Conservation (phyloP, 2,113 vertebrate genomes). For the Calidris pygmaea region DNA sequence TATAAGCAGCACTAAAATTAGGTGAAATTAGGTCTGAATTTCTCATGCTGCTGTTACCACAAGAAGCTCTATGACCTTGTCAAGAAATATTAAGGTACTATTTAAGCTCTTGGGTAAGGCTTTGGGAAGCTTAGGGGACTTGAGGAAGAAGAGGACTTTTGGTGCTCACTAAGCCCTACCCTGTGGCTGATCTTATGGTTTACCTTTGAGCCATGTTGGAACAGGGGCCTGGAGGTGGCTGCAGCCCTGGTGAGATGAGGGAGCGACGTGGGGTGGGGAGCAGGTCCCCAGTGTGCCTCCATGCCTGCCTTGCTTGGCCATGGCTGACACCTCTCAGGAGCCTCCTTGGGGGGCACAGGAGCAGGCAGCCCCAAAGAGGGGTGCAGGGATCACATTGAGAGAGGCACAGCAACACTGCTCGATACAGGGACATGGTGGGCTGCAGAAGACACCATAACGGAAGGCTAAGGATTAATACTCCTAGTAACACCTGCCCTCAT, state of each 20-base stretch:
- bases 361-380: neutral
- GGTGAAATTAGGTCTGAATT: neutral
- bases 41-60: neutral
- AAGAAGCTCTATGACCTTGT: neutral
- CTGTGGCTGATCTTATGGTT: neutral
- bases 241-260: neutral
- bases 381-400: neutral
- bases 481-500: neutral
- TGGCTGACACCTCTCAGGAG: fast-evolving
- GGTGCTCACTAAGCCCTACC: neutral
- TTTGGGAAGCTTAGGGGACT: neutral
- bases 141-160: neutral
- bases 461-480: neutral
- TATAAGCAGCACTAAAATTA: neutral
- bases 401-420: neutral
- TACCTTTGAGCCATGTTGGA: neutral
- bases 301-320: neutral
- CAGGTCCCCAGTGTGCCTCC: neutral
- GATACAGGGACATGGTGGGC: neutral
- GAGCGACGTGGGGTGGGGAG: fast-evolving
- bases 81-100: neutral
- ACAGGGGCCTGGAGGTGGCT: neutral
- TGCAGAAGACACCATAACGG: neutral
- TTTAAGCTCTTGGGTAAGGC: neutral
- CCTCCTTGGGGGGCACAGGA: neutral